Percentiles rank a stretch among this genome's conserved stretches.
These are phyloP conservation scores for Malurus splendens DNA, from an alignment of 2,797 vertebrate species.

Conservation along the genomic window DNA sequence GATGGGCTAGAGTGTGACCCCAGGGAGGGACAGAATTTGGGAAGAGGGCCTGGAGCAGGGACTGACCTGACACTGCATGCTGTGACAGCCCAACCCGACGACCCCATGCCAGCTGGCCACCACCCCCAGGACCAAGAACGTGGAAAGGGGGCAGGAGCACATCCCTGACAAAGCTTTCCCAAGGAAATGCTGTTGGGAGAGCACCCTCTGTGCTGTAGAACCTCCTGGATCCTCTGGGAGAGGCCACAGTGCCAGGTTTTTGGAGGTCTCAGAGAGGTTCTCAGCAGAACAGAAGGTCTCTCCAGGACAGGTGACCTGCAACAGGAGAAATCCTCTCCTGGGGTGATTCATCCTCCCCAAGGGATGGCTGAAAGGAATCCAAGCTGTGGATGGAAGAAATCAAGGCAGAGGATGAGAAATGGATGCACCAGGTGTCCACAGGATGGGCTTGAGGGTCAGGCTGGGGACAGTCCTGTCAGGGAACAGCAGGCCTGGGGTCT, in stretches of 20 bases:
- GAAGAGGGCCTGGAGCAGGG: neutral
- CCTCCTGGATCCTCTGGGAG: neutral
- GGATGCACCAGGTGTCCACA: neutral
- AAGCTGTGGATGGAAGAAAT: neutral
- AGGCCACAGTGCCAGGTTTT: neutral
- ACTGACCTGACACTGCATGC: neutral
- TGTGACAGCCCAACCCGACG: neutral
- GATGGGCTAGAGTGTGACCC: neutral
- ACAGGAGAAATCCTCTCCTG: neutral
- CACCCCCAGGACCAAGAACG: fast-evolving
- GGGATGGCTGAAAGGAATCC: neutral
- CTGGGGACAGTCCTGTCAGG: neutral
- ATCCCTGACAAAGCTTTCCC: neutral
- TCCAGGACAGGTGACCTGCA: neutral
- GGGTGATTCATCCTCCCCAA: neutral
- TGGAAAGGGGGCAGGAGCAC: neutral
- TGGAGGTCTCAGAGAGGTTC: neutral
- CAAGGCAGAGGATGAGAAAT: neutral
- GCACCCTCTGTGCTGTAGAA: neutral
- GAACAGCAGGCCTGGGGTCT: neutral
- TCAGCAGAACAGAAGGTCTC: neutral
- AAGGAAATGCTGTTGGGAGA: neutral
- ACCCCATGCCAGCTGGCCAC: fast-evolving
- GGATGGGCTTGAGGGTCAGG: neutral
- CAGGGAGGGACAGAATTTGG: neutral